phyloP scores from a whole-genome alignment of 2,113 vertebrate genomes.

The Vulpes vulpes region DNA sequence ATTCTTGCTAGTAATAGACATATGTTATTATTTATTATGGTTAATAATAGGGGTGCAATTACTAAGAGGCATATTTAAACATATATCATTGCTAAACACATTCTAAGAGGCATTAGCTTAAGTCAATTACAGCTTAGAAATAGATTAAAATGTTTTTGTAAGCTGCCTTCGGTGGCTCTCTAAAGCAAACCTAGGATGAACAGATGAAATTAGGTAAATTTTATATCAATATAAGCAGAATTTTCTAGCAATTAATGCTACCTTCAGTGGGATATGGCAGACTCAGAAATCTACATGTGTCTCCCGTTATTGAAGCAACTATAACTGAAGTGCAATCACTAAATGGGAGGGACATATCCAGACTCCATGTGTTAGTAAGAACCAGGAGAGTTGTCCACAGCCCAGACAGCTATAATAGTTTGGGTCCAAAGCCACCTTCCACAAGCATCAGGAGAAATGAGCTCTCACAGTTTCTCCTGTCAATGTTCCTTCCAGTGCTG shows the following conservation, averaged over 20 bases:
- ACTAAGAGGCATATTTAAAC: background rate
- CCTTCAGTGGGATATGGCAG: background rate
- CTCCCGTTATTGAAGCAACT: background rate
- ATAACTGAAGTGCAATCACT: background rate
- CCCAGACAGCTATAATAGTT: background rate
- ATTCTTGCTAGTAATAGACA: background rate
- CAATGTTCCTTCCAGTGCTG: background rate
- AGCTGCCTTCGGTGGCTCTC: background rate
- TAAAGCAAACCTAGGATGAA: conserved; percentile 11
- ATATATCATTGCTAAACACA: background rate
- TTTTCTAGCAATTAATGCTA: background rate
- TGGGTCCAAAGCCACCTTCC: background rate
- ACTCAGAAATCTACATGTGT: background rate
- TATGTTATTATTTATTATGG: background rate
- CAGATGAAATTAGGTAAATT: conserved; percentile 16
- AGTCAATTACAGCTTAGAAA: background rate
- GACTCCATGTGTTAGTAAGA: background rate
- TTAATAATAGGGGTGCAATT: background rate
- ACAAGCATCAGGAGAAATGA: background rate
- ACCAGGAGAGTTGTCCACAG: no score
- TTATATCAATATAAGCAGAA: background rate
- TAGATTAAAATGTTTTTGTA: conserved; percentile 32
- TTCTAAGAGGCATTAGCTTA: background rate
- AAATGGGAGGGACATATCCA: no score
- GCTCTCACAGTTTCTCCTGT: background rate